Evolutionary conservation across 2,113 vertebrate genomes (phyloP).

Genomic region (Chaetura pelagica): DNA sequence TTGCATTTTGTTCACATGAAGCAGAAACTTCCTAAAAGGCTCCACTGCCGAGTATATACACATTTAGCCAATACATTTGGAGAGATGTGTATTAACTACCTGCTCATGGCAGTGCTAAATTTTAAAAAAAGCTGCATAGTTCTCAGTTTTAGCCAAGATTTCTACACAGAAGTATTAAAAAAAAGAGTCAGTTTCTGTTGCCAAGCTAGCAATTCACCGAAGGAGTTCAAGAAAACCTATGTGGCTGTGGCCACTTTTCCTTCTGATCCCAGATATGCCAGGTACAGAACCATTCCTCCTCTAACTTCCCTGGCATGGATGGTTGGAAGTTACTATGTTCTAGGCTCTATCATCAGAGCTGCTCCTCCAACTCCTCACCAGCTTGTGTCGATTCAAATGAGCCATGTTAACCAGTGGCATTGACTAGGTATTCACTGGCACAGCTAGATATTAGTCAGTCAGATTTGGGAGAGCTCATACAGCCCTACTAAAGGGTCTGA

Average conservation of each 20-base stretch:
- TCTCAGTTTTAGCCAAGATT: neutral
- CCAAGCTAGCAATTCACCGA: neutral
- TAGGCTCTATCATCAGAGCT: neutral
- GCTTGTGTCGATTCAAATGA: neutral
- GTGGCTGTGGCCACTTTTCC: neutral
- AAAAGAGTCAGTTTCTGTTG: neutral
- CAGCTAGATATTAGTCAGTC: neutral
- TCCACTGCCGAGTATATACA: neutral
- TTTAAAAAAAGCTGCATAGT: neutral
- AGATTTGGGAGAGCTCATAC: neutral
- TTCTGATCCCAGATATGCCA: neutral
- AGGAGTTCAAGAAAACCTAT: neutral
- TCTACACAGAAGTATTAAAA: neutral
- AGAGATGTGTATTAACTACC: neutral
- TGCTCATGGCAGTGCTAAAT: neutral
- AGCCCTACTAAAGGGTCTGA: neutral
- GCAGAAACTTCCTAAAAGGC: neutral
- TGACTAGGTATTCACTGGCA: neutral
- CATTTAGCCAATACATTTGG: neutral
- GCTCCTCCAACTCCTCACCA: neutral
- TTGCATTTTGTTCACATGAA: neutral
- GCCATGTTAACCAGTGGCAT: neutral
- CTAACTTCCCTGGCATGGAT: neutral
- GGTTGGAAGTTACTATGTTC: neutral
- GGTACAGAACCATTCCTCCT: neutral